Evolutionary conservation across 2,797 vertebrate genomes (phyloP), one percentile per base, ranked within the genome.

Genomic region (Gymnocypris eckloni): DNA sequence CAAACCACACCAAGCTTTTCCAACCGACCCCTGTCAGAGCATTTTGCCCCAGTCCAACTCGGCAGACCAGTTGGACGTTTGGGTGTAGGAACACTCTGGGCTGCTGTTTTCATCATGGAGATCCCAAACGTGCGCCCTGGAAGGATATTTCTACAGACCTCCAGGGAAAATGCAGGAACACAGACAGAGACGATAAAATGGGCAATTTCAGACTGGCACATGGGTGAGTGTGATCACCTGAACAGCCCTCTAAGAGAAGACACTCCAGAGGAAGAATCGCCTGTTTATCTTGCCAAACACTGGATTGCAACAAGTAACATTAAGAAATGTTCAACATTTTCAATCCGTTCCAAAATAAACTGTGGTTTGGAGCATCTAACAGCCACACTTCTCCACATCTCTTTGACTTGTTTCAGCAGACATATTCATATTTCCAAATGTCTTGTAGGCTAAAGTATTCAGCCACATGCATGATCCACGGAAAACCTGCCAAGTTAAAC

Each of bases 61-160:
- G 15, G 6, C 25, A 77, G 52, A 77, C 52, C 20, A n/a, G 64
- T 25, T n/a, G 59, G 22, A 54, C 25, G 56, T 33, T 37, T 37
- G 75, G 78, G 69, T 81, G 86, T 86, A 64, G 75, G 54, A 84
- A 76, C 52, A 59, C 69, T 70, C 13, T 84, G 82, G 54, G 61
- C 79, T 48, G 64, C 41, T 80, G 82, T 69, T 61, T 90, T 75
- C 76, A 83, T 77, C 69, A 86, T 71, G 6, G 11, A 56, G 41
- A 87, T 59, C 75, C 56, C 59, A 79, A 77, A 85, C 43, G 12
- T 66, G 52, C 64, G 61, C 82, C 64, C 84, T 80, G 61, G 52
- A 76, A 79, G 78, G 52, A n/a, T 75, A 54, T 88, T 82, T 89
- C 77, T 86, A 79, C 22, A 6, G 84, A 75, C 67, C 79, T 45